A percentile compares a stretch with the other conserved stretches of the same genome.
Conservation (phyloP, 2,113 vertebrate species). For the Nycticebus coucang region DNA sequence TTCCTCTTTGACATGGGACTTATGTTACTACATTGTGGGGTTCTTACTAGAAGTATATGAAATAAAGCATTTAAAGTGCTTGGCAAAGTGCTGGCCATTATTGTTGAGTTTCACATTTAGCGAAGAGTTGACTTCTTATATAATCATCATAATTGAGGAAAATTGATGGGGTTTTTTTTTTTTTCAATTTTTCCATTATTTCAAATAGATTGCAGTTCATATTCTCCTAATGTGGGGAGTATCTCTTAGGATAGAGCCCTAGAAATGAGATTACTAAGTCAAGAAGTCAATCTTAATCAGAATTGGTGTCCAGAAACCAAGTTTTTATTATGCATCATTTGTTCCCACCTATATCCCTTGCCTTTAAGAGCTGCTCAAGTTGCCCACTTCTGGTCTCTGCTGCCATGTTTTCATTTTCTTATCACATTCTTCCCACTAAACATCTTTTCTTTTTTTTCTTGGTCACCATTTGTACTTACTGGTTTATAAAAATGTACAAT, state of each 20-base stretch:
- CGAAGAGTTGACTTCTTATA: not conserved
- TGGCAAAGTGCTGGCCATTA: not conserved
- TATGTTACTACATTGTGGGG: not conserved
- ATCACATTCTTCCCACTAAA: not conserved
- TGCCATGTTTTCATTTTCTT: not conserved
- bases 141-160: not conserved
- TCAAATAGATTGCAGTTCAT: not conserved
- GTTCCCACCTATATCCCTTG: not conserved
- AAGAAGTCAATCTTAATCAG: not conserved
- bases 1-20: not conserved
- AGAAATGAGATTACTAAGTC: not conserved
- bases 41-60: not conserved
- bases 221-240: not conserved
- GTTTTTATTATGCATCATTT: not conserved
- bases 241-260: not conserved
- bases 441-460: too few relatives aligned
- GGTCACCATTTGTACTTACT: not conserved
- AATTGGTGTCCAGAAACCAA: not conserved
- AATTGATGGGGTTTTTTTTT: not conserved
- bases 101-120: slow-evolving; percentile 1
- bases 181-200: not conserved
- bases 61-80: not conserved
- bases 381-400: not conserved
- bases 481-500: not conserved
- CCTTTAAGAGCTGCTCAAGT: not conserved